Evolutionary conservation across 2,888 invertebrate species (phyloP).

Genomic region (Sabatieria punctata): DNA sequence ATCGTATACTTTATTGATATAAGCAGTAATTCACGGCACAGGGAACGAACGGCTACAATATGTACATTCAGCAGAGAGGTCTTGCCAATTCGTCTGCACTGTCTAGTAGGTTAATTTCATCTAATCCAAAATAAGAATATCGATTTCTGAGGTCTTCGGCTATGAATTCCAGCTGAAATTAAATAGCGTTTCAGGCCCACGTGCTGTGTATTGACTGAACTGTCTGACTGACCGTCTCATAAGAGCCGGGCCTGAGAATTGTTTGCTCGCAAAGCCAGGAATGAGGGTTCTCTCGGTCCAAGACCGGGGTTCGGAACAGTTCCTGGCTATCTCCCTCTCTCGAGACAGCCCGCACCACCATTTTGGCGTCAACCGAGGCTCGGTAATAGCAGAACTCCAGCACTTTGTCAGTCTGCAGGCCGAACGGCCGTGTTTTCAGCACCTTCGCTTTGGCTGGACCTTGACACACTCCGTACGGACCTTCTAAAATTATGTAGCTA

Average conservation of each 20-base stretch:
- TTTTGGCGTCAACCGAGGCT: background rate
- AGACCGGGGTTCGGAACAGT: background rate
- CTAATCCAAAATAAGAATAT: background rate
- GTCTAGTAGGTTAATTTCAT: background rate
- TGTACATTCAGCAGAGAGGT: too few relatives aligned
- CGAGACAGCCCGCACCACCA: background rate
- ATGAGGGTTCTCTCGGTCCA: background rate
- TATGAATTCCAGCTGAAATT: background rate
- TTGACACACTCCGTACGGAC: background rate
- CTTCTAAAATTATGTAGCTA: background rate
- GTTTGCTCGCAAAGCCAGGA: background rate
- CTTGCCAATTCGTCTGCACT: too few relatives aligned
- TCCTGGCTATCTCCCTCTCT: background rate
- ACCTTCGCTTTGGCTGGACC: background rate
- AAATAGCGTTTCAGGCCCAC: background rate
- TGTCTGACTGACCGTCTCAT: background rate
- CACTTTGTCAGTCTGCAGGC: background rate
- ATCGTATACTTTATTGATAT: too few relatives aligned
- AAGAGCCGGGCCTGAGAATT: background rate
- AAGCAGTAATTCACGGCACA: too few relatives aligned
- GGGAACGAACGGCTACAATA: too few relatives aligned
- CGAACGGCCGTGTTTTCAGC: background rate
- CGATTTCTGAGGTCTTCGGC: background rate
- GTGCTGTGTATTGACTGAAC: too few relatives aligned
- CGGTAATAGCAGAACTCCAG: background rate